Evolutionary conservation across 2,888 invertebrate species (phyloP), one percentile per base, ranked within the genome.

Genomic region (Drosophila kanekoi): DNA sequence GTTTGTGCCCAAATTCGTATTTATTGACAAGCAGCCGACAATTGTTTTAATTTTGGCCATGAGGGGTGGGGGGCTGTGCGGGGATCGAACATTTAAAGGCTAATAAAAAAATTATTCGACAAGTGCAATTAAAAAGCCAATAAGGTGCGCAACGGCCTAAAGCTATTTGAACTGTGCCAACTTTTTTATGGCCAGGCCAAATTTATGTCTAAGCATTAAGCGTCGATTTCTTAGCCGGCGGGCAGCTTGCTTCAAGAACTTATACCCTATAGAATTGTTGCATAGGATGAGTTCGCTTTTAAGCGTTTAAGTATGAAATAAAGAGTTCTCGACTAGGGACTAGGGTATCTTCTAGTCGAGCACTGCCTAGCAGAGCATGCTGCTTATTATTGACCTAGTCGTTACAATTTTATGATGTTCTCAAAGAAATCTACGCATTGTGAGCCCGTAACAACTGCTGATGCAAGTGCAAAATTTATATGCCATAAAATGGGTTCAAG

Each of bases 111-210:
- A 68, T 52, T 70, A 77, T 80, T 83, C 63, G 67, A 51, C 67
- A 73, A 73, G 77, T 65, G 45, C 86, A 85, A 87, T 85, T 85
- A 85, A 87, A 85, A 72, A 70, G 77, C 74, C 86, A 80, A 85
- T 80, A 77, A 68, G 86, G 71, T 77, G 67, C 51, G 41, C 44
- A 60, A 41, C 32, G 58, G 8, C 35, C 52, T 49, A 59, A 71
- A 74, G 61, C 66, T 64, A 84, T 65, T 71, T 63, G 63, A 67
- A 76, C 73, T 69, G 53, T 52, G 49, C 32, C 14, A 77, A 81
- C 66, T 74, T 82, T 87, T 87, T 87, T 85, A 85, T 48, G 64
- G 66, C 77, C 60, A 2, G 10, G 56, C 65, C 82, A 70, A 79
- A 82, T 87, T 85, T 87, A 85, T 87, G 77, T 37, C 70, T 57